These are phyloP conservation scores for Jaculus jaculus DNA, from an alignment of 2,113 vertebrate species.

Conservation along the genomic window DNA sequence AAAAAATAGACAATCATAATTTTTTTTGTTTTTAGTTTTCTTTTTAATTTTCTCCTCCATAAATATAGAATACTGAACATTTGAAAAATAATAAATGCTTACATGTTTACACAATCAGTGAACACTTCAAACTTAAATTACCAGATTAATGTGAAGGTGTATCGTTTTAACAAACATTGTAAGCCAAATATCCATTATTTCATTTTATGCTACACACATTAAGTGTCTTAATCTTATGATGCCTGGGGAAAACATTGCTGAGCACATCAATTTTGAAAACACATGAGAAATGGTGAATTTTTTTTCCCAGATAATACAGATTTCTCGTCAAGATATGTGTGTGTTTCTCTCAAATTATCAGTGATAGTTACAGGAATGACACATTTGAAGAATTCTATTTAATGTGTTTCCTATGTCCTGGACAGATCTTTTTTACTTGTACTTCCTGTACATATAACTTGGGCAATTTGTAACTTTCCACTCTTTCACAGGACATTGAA, in stretches of 20 bases:
- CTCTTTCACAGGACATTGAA: constrained; percentile 34
- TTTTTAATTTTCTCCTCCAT: background rate
- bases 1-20: background rate
- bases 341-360: constrained; percentile 45
- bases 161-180: background rate
- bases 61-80: constrained; percentile 17
- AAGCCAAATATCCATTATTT: background rate
- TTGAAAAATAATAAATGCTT: background rate
- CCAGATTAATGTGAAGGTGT: background rate
- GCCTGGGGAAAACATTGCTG: constrained; percentile 4
- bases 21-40: background rate
- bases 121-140: constrained; percentile 19
- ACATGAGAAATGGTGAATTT: background rate
- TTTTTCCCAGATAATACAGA: constrained; percentile 1
- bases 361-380: constrained; percentile 57
- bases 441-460: constrained; percentile 60
- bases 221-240: background rate
- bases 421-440: constrained; percentile 37
- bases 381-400: constrained; percentile 34
- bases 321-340: background rate
- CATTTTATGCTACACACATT: background rate
- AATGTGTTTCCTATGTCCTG: constrained; percentile 52
- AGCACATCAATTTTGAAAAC: constrained; percentile 17
- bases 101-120: background rate
- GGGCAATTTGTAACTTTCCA: constrained; percentile 67